Conservation (phyloP, 2,888 invertebrate species). For the Lepidocyrtinus sp. region DNA sequence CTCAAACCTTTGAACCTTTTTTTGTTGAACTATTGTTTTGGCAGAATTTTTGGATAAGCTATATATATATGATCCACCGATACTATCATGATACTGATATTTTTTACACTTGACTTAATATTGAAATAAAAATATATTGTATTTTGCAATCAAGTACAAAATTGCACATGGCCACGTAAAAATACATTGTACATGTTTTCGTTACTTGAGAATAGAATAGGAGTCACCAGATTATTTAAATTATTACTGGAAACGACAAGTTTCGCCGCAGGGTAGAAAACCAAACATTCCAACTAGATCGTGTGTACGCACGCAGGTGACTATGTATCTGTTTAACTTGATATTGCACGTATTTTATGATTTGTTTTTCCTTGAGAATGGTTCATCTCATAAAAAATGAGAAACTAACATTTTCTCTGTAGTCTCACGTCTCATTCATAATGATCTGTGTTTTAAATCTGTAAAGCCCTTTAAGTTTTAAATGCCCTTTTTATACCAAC, state of each 20-base stretch:
- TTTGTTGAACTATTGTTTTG: too few relatives aligned
- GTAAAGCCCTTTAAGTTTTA: slow-evolving; percentile 48
- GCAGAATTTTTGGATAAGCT: too few relatives aligned
- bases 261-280: slow-evolving; percentile 3
- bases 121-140: not conserved
- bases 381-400: not conserved
- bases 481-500: slow-evolving; percentile 40
- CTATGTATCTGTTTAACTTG: too few relatives aligned
- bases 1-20: too few relatives aligned
- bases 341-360: slow-evolving; percentile 35
- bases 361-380: slow-evolving; percentile 55
- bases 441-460: not conserved
- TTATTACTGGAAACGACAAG: not conserved
- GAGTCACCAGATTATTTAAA: not conserved
- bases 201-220: not conserved
- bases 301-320: not conserved
- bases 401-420: not conserved
- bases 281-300: not conserved
- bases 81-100: too few relatives aligned
- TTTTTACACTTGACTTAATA: too few relatives aligned
- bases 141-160: too few relatives aligned
- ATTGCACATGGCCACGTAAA: slow-evolving; percentile 46
- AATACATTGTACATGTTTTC: not conserved
- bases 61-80: too few relatives aligned
- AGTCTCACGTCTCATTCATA: slow-evolving; percentile 8